Conservation (phyloP, 1,140 invertebrate genomes). For the Delia radicum region DNA sequence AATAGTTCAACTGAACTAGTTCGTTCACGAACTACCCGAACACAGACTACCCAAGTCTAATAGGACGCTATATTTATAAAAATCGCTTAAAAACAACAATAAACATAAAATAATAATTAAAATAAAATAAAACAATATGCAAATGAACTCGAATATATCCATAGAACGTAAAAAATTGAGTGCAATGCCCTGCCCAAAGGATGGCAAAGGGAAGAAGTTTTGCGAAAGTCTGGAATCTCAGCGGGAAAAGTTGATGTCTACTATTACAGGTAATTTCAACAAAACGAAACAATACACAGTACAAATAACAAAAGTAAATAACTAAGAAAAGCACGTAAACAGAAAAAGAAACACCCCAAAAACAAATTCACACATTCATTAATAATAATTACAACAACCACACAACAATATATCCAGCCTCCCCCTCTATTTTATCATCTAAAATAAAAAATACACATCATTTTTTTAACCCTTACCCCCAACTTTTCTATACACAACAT, state of each 20-base stretch:
- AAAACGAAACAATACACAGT: background rate
- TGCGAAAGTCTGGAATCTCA: slow-evolving; percentile 78
- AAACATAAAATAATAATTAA: background rate
- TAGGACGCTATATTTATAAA: background rate
- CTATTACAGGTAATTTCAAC: slow-evolving; percentile 82
- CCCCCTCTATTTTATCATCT: background rate
- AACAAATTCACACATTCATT: background rate
- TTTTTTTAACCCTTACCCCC: slow-evolving; percentile 2
- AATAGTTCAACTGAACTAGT: too few species aligned
- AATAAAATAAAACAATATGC: background rate
- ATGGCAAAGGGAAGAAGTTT: slow-evolving; percentile 84
- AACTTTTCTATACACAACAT: background rate
- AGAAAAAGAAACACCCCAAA: background rate
- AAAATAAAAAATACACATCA: slow-evolving; percentile 3
- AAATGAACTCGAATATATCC: slow-evolving; percentile 56
- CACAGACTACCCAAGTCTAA: too few species aligned
- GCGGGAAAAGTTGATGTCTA: slow-evolving; percentile 91
- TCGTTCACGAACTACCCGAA: too few species aligned
- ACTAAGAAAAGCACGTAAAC: slow-evolving; percentile 13
- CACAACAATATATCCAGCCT: background rate
- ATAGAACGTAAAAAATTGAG: slow-evolving; percentile 71
- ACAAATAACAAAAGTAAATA: background rate
- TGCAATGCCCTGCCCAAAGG: slow-evolving; percentile 79
- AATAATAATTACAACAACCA: background rate
- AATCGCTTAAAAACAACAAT: background rate